Base-by-base conservation (phyloP, 1,140 invertebrate species). In the Trissolcus basalis region DNA sequence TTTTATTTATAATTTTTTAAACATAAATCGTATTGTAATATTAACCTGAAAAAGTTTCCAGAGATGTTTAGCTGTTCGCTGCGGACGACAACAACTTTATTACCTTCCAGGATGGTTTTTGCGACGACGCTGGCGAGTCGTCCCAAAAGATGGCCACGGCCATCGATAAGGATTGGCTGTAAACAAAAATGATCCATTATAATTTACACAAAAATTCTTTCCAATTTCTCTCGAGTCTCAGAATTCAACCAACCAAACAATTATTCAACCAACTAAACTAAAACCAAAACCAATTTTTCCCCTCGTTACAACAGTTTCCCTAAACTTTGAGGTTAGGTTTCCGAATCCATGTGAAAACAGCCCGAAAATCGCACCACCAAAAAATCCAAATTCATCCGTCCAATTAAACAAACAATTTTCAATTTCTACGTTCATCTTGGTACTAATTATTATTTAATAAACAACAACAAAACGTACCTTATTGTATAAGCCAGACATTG, bases 31-130 rank as follows among this genome's bases (percentile, higher is more conserved):
- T n/a, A n/a, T n/a, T n/a, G 60, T 65, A 45, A 58, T 61, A 71
- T 76, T 78, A 81, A 87, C 95, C 96, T 95, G 92, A 97, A 99
- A 89, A 99, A 99, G 89, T 98, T 99, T 80, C 98, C 98, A 75
- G 97, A 99, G 81, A 99, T 98, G 89, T 98, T 98, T 73, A 99
- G 93, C 79, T 97, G 96, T 90, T 99, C 98, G 90, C 96, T 96
- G 86, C 98, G 92, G 58, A 99, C 94, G 80, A 96, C 93, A 70
- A 95, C 91, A 59, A 96, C 92, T 90, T 91, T 94, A 86, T 95
- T 94, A 85, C 97, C 96, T 89, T 96, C 92, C 54, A 99, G 89
- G 67, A 97, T 90, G 50, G 96, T 94, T 90, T 99, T 99, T 61
- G 98, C 96, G 65, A 98, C 94, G 73, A 97, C 92, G 59, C 97